Conservation (phyloP, 2,888 invertebrate species). For the Cheilosia soror region DNA sequence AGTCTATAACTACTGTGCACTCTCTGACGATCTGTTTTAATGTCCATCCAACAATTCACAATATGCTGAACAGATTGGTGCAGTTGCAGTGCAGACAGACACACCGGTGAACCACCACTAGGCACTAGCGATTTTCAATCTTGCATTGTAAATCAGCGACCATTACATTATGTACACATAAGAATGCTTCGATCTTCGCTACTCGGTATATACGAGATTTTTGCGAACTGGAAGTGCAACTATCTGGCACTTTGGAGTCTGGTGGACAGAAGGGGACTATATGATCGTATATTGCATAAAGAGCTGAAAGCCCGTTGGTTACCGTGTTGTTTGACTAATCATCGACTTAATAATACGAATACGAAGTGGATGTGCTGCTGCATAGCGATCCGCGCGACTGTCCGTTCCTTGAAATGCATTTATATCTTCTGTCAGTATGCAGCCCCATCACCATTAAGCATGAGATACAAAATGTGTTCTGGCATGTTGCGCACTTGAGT, state of each 20-base stretch:
- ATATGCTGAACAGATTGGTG: conserved; percentile 48
- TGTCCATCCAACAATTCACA: conserved; percentile 60
- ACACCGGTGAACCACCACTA: conserved; percentile 1
- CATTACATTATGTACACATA: conserved; percentile 36
- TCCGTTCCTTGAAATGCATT: conserved; percentile 32
- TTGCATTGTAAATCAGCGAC: conserved; percentile 69
- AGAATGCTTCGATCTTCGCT: conserved; percentile 56
- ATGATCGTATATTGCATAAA: conserved; percentile 51
- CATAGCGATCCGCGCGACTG: conserved; percentile 12
- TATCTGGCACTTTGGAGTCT: background rate
- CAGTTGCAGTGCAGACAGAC: background rate
- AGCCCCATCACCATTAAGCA: conserved; percentile 8
- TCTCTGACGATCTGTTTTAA: conserved; percentile 25
- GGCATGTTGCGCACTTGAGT: conserved; percentile 9
- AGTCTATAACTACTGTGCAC: conserved; percentile 5
- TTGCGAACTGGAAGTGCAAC: conserved; percentile 50
- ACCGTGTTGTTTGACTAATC: conserved; percentile 67
- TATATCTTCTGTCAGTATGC: conserved; percentile 37
- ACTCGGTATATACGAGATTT: conserved; percentile 37
- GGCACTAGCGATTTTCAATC: conserved; percentile 62
- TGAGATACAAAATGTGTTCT: conserved; percentile 13
- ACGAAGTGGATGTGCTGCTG: conserved; percentile 11
- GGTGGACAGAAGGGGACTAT: background rate
- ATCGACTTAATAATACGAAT: conserved; percentile 58
- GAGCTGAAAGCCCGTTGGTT: conserved; percentile 55